phyloP scores from a whole-genome alignment of 2,888 invertebrate species.

The Sesia apiformis region DNA sequence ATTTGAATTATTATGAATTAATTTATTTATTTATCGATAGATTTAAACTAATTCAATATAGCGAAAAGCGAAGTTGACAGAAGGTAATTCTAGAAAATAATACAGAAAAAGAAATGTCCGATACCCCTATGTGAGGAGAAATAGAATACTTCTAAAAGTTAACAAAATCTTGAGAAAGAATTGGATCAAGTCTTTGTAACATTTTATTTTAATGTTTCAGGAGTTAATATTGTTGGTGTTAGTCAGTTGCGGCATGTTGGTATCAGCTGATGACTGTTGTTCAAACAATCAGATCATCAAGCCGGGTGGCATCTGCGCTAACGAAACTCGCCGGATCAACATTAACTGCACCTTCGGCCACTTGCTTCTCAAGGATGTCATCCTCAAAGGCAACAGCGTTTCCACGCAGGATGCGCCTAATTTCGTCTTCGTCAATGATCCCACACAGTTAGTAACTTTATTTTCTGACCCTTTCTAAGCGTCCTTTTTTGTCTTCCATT shows the following conservation, averaged over 20 bases:
- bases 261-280: slow-evolving; percentile 40
- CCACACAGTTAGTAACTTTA: slow-evolving; percentile 29
- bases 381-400: slow-evolving; percentile 43
- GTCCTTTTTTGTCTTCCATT: too few relatives aligned
- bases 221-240: slow-evolving; percentile 31
- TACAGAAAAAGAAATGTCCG: too few relatives aligned
- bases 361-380: slow-evolving; percentile 43
- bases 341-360: slow-evolving; percentile 45
- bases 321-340: slow-evolving; percentile 13
- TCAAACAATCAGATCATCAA: slow-evolving; percentile 29
- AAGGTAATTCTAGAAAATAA: too few relatives aligned
- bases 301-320: slow-evolving; percentile 27
- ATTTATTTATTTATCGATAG: too few relatives aligned
- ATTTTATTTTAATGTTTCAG: slow-evolving; percentile 27
- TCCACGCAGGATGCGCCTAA: slow-evolving; percentile 46
- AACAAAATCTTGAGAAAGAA: too few relatives aligned
- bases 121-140: too few relatives aligned
- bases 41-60: too few relatives aligned
- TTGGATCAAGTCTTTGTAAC: not conserved
- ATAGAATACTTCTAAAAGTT: too few relatives aligned
- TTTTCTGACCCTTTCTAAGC: too few relatives aligned
- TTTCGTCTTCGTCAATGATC: slow-evolving; percentile 48
- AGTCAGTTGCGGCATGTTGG: slow-evolving; percentile 7
- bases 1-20: too few relatives aligned
- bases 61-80: too few relatives aligned